Percentiles rank a stretch among this genome's conserved stretches.
phyloP scores from a whole-genome alignment of 2,113 vertebrate genomes.

The Malaclemys terrapin region DNA sequence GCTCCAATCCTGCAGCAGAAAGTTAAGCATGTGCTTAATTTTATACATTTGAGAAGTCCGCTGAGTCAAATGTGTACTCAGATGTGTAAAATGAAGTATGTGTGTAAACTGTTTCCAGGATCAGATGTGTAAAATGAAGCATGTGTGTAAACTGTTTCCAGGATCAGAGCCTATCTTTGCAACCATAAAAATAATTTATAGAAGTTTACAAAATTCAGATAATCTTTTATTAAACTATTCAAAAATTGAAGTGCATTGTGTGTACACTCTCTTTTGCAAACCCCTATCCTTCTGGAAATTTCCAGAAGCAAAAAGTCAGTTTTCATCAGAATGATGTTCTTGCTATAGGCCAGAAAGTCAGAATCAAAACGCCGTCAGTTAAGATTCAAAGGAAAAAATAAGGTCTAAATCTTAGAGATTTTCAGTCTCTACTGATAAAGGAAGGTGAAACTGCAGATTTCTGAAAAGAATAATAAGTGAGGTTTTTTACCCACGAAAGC shows the following conservation, averaged over 20 bases:
- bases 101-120: neutral
- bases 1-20: neutral
- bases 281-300: neutral
- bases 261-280: neutral
- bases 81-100: neutral
- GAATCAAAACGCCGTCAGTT: neutral
- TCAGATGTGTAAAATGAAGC: neutral
- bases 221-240: neutral
- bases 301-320: neutral
- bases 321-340: neutral
- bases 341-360: neutral
- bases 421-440: neutral
- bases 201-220: neutral
- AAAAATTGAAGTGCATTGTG: neutral
- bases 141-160: neutral
- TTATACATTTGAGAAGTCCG: neutral
- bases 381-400: neutral
- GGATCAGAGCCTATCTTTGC: neutral
- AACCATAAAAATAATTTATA: neutral
- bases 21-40: neutral
- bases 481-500: no score
- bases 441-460: no score
- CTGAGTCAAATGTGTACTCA: fast-evolving
- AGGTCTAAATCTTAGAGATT: neutral
- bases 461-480: no score